Evolutionary conservation across 2,888 invertebrate genomes (phyloP).

Genomic region (Pachydiplax longipennis): DNA sequence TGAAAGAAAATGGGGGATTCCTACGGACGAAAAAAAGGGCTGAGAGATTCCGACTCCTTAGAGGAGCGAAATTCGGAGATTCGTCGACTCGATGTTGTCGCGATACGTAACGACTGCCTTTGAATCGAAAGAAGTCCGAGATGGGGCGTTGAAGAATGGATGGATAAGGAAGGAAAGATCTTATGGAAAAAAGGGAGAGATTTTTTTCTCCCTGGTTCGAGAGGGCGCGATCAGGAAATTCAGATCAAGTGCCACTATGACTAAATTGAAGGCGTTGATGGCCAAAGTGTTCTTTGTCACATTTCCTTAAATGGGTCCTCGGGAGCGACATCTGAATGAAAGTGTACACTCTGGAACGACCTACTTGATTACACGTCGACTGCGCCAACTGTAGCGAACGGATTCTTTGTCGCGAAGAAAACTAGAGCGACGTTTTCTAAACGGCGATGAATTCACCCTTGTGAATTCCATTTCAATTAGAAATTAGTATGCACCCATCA

Average conservation of each 20-base stretch:
- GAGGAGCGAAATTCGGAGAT: not conserved
- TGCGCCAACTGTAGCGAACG: no score
- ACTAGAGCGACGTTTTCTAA: no score
- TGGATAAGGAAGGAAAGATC: not conserved
- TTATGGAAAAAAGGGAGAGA: not conserved
- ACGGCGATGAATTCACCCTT: no score
- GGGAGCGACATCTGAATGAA: not conserved
- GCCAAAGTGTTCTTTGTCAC: not conserved
- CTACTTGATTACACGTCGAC: no score
- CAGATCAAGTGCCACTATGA: not conserved
- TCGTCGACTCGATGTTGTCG: not conserved
- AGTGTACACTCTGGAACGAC: no score
- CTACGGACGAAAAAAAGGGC: not conserved
- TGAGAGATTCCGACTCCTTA: not conserved
- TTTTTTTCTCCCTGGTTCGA: not conserved
- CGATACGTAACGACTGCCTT: not conserved
- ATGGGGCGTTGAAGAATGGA: no score
- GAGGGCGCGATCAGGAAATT: not conserved
- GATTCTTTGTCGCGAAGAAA: no score
- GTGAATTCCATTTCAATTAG: no score
- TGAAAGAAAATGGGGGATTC: not conserved
- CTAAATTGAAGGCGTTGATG: constrained; percentile 3
- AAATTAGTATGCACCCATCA: no score
- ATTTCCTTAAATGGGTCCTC: not conserved
- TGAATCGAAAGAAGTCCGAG: not conserved